Conservation (phyloP, 1,140 invertebrate genomes). For the Zaprionus inermis region DNA sequence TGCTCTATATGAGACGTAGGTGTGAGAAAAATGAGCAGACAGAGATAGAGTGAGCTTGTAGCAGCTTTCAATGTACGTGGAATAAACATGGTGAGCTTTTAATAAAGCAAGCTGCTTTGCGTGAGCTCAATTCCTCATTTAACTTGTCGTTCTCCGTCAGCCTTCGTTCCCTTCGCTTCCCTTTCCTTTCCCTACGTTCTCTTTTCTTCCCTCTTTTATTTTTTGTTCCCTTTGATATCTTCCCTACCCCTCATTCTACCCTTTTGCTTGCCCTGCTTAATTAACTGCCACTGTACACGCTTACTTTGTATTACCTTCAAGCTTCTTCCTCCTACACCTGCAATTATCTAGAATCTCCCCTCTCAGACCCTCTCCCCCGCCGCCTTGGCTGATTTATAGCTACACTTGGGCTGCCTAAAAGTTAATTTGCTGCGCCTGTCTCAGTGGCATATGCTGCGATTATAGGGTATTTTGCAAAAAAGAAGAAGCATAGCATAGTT, state of each 20-base stretch:
- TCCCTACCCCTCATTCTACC: too few relatives aligned
- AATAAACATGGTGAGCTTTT: neutral
- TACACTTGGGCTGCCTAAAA: neutral
- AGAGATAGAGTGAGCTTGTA: neutral
- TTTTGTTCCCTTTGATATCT: too few relatives aligned
- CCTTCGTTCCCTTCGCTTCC: too few relatives aligned
- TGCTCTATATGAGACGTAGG: too few relatives aligned
- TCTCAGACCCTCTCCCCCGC: too few relatives aligned
- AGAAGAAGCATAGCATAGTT: slow-evolving; percentile 4
- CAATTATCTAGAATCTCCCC: neutral
- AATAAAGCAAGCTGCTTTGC: neutral
- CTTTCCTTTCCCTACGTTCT: too few relatives aligned
- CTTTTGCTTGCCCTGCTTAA: neutral
- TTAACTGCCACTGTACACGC: neutral
- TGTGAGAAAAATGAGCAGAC: too few relatives aligned
- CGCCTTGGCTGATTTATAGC: slow-evolving; percentile 1
- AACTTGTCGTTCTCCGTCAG: neutral
- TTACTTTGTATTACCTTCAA: neutral
- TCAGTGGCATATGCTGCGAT: slow-evolving; percentile 20
- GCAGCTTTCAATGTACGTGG: neutral
- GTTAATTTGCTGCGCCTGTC: slow-evolving; percentile 6
- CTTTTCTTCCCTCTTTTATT: too few relatives aligned
- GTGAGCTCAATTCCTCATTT: neutral
- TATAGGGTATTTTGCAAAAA: slow-evolving; percentile 38
- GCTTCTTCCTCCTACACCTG: neutral